phyloP scores from a whole-genome alignment of 2,797 vertebrate genomes.

The Propithecus deckenii region DNA sequence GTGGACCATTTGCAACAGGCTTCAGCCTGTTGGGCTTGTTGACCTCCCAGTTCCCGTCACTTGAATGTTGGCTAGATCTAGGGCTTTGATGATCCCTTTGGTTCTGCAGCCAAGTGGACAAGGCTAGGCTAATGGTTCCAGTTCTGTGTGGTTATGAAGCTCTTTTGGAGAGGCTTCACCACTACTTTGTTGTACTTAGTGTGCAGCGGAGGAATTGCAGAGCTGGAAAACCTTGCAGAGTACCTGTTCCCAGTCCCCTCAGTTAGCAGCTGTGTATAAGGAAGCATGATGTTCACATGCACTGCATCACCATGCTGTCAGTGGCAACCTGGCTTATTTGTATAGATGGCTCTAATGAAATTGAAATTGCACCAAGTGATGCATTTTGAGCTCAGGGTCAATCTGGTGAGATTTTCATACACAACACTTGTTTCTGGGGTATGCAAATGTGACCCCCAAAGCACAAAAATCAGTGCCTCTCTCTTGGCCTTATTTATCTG shows the following conservation, averaged over 20 bases:
- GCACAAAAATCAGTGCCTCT: background rate
- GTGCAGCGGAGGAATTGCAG: background rate
- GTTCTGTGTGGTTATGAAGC: background rate
- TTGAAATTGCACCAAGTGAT: background rate
- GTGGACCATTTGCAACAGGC: background rate
- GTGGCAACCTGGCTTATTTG: background rate
- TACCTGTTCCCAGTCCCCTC: background rate
- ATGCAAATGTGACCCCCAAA: background rate
- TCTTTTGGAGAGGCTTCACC: background rate
- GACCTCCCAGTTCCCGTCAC: background rate
- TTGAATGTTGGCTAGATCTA: background rate
- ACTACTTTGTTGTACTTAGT: background rate
- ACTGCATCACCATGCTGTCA: fast-evolving
- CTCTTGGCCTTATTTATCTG: background rate
- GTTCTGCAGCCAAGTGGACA: background rate
- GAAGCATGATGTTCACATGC: fast-evolving
- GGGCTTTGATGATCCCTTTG: background rate
- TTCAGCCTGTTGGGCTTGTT: background rate
- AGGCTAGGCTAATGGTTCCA: background rate
- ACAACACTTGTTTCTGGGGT: background rate
- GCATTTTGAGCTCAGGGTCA: background rate
- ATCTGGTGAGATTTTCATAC: background rate
- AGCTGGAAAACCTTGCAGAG: background rate
- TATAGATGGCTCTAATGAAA: background rate
- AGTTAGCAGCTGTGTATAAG: background rate